A percentile compares a stretch with the other conserved stretches of the same genome.
Conservation (phyloP, 2,888 invertebrate species). For the Odontomyia ornata region DNA sequence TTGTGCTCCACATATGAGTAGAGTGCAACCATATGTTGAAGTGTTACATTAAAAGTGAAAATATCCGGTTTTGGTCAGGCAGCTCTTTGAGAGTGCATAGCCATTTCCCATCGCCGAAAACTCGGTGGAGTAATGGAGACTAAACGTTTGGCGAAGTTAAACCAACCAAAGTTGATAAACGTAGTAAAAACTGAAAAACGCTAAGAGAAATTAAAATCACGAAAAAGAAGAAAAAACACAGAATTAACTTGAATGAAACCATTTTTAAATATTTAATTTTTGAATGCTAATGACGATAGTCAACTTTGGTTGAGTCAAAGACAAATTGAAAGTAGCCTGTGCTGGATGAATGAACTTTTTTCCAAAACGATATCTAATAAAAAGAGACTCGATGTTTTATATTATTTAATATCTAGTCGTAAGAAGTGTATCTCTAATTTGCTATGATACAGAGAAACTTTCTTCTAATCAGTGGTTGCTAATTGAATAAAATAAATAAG, state of each 20-base stretch:
- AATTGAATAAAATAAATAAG: no score
- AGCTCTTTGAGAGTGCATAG: slow-evolving; percentile 24
- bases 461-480: no score
- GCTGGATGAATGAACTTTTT: slow-evolving; percentile 1
- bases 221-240: neutral
- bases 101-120: slow-evolving; percentile 5
- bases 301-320: neutral
- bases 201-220: slow-evolving; percentile 5
- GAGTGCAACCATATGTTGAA: neutral
- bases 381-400: neutral
- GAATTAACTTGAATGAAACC: neutral
- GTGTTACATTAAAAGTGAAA: slow-evolving; percentile 46
- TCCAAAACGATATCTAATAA: neutral
- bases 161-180: neutral
- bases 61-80: slow-evolving; percentile 43
- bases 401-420: neutral
- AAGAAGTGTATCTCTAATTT: neutral
- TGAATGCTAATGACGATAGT: neutral
- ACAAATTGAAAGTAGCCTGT: neutral
- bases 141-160: neutral
- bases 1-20: neutral
- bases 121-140: neutral
- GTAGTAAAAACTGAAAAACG: neutral
- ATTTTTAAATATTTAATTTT: neutral
- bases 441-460: neutral